Conservation (phyloP, 1,140 invertebrate species). For the Bombus superbus region DNA sequence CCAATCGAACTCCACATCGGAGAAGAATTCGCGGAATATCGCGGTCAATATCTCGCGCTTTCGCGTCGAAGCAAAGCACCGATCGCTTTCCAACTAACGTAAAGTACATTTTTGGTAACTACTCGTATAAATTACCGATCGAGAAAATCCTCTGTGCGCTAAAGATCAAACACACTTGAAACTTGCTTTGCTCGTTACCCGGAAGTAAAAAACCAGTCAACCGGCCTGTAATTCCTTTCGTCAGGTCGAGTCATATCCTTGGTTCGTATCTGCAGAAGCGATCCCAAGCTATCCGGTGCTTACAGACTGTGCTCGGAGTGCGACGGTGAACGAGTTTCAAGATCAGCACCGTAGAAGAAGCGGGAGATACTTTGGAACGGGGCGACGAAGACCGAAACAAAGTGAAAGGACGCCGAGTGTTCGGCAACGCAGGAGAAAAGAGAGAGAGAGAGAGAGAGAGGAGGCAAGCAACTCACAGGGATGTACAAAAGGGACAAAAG, state of each 20-base stretch:
- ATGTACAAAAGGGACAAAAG: conserved; percentile 31
- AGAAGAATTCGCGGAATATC: too few relatives aligned
- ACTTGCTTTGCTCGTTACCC: background rate
- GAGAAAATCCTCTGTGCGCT: background rate
- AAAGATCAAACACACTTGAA: background rate
- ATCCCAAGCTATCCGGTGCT: background rate
- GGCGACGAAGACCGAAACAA: conserved; percentile 37
- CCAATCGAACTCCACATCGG: too few relatives aligned
- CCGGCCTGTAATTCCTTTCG: background rate
- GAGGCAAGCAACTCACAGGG: background rate
- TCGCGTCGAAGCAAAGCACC: too few relatives aligned
- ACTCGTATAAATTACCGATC: background rate
- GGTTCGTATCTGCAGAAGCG: background rate
- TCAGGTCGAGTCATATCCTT: background rate
- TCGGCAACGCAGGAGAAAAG: background rate
- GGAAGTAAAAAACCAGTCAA: background rate
- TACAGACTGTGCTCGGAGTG: background rate
- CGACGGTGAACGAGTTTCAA: background rate
- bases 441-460: background rate
- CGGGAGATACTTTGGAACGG: background rate
- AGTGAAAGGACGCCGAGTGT: conserved; percentile 29
- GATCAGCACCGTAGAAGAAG: background rate
- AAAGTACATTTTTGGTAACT: background rate
- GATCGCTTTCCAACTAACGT: too few relatives aligned
- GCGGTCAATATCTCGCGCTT: too few relatives aligned